Conservation (phyloP, 2,888 invertebrate species). For the Thereva unica region DNA sequence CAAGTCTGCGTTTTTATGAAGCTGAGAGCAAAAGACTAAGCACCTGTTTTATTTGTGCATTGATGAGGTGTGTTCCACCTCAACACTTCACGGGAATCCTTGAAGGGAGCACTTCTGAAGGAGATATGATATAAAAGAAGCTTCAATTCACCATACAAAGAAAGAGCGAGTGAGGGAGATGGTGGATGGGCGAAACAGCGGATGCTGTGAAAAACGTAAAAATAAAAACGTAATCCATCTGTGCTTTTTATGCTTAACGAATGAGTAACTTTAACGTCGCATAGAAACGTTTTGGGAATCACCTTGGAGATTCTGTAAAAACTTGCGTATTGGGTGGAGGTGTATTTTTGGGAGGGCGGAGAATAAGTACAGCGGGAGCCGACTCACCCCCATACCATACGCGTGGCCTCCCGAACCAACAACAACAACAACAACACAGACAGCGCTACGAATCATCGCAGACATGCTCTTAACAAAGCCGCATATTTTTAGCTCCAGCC, state of each 20-base stretch:
- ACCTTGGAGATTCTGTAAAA: conserved; percentile 3
- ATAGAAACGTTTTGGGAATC: neutral
- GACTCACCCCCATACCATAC: no score
- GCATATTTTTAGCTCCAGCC: no score
- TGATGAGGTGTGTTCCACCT: conserved; percentile 28
- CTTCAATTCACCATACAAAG: neutral
- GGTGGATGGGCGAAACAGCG: no score
- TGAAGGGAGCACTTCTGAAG: conserved; percentile 5
- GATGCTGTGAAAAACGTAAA: conserved; percentile 11
- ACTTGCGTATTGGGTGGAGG: neutral
- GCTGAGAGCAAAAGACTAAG: conserved; percentile 8
- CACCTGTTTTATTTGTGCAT: conserved; percentile 19
- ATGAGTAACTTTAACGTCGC: conserved; percentile 16
- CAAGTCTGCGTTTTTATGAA: conserved; percentile 15
- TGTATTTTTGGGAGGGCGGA: neutral
- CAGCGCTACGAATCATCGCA: no score
- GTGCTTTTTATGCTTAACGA: conserved; percentile 8
- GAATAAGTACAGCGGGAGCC: no score
- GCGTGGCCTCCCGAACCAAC: no score
- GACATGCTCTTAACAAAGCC: no score
- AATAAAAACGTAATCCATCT: conserved; percentile 20
- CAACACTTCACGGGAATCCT: conserved; percentile 13
- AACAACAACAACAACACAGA: no score
- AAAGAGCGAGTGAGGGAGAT: no score
- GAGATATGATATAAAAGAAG: conserved; percentile 14